A percentile compares a stretch with the other conserved stretches of the same genome.
Evolutionary conservation across 2,888 invertebrate species (phyloP).

Genomic region (Andrena bicolor): DNA sequence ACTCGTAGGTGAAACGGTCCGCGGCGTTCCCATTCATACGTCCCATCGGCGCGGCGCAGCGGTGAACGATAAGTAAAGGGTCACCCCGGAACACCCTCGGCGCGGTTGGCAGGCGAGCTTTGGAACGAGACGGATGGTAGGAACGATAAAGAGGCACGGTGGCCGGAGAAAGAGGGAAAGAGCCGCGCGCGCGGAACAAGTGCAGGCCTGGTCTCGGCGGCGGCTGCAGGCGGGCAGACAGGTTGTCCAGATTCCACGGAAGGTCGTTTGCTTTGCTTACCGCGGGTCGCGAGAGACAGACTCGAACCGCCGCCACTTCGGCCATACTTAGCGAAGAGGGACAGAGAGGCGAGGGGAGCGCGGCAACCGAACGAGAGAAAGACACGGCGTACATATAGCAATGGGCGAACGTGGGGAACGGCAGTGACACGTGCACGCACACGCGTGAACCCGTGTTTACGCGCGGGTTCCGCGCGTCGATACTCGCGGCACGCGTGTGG

Average conservation of each 20-base stretch:
- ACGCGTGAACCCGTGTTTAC: conserved; percentile 53
- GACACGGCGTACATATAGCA: neutral
- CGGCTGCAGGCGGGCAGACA: conserved; percentile 82
- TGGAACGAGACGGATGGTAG: conserved; percentile 64
- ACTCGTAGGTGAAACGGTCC: conserved; percentile 43
- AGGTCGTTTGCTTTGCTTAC: conserved; percentile 85
- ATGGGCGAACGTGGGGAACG: conserved; percentile 25
- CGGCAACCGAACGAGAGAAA: conserved; percentile 37
- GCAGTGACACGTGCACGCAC: conserved; percentile 62
- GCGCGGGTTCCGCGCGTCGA: conserved; percentile 20
- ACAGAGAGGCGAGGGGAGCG: conserved; percentile 32
- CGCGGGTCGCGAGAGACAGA: conserved; percentile 80
- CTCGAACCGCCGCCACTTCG: conserved; percentile 74
- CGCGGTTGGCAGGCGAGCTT: conserved; percentile 57
- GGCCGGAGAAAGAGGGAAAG: conserved; percentile 43
- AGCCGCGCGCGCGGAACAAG: conserved; percentile 75
- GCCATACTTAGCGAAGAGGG: conserved; percentile 64
- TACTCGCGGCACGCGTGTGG: neutral
- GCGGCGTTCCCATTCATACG: conserved; percentile 45
- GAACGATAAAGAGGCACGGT: conserved; percentile 16
- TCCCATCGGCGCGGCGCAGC: conserved; percentile 40
- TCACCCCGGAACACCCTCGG: conserved; percentile 69
- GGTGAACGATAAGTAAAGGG: conserved; percentile 73
- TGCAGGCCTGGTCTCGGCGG: conserved; percentile 78
- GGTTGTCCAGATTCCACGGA: conserved; percentile 85